Percentiles rank a stretch among this genome's conserved stretches.
These are phyloP conservation scores for Cyphomyrus plagiostoma DNA, from an alignment of 2,113 vertebrate species.

Conservation along the genomic window DNA sequence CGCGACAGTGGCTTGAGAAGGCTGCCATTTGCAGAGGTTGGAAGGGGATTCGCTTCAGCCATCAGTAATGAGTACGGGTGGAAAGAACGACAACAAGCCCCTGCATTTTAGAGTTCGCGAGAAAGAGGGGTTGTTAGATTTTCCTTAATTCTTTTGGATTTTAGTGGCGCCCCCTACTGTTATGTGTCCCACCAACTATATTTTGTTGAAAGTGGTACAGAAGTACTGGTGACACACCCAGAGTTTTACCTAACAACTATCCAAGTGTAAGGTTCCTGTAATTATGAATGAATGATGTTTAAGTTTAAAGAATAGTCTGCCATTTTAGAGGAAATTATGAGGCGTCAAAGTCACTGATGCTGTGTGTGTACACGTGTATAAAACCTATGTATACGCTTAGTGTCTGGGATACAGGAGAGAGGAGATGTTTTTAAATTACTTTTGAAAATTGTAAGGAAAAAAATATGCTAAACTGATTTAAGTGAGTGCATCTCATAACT, in stretches of 20 bases:
- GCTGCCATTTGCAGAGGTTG: neutral
- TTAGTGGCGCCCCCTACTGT: neutral
- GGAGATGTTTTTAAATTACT: neutral
- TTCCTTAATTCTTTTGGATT: neutral
- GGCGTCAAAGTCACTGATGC: neutral
- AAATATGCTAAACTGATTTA: neutral
- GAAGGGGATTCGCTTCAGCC: neutral
- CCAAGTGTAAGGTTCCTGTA: neutral
- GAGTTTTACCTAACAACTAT: neutral
- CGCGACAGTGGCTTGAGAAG: neutral
- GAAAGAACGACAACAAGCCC: neutral
- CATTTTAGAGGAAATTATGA: neutral
- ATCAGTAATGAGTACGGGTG: neutral
- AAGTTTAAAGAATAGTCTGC: neutral
- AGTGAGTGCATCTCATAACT: neutral
- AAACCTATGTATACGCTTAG: conserved; percentile 26
- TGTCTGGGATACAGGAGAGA: neutral
- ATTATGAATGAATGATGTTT: neutral
- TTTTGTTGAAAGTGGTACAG: neutral
- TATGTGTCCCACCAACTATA: neutral
- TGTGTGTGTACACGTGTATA: conserved; percentile 25
- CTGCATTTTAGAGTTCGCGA: neutral
- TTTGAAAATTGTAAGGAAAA: neutral
- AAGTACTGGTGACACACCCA: neutral
- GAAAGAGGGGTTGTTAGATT: neutral